Base-by-base conservation (phyloP, 1,140 invertebrate genomes). In the Littorina saxatilis region DNA sequence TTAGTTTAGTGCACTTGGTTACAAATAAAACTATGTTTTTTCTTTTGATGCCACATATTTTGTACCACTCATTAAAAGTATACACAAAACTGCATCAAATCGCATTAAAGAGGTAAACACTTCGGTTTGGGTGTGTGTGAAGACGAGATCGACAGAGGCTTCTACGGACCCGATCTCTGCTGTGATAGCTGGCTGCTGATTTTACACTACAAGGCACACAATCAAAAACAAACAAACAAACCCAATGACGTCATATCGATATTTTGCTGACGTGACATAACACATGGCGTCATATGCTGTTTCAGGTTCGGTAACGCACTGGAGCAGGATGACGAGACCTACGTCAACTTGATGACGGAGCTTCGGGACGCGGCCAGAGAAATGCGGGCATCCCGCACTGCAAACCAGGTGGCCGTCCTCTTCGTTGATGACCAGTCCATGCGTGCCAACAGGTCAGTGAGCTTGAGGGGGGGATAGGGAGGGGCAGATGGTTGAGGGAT, bases 361-460 rank as follows among this genome's bases (percentile, higher is more conserved):
- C 9, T 84, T 76, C 17, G 77, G 37, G 17, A 9, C 2, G 20
- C 27, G 5, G 80, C 72, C 1, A 32, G 9, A 3, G 37, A 17
- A 20, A 37, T 50, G 76, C 17, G 50, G 55, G 17, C 52, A 52
- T 29, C 17, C 7, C 32, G 75, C 27, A 40, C 0, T 1, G n/a
- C 66, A 13, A 79, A 79, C 23, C 83, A 84, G 61, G 79, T 85
- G 39, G 84, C 80, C 9, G 80, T 85, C 2, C 55, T 85, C 17
- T 85, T 85, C 55, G n/a, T 83, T 27, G 84, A 83, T n/a, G 76
- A 85, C 27, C 76, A 81, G 35, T 74, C 75, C 68, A 50, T 85
- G 63, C 20, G 32, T 7, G 23, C 73, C 4, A 72, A 83, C 78
- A 83, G 82, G 82, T 76, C 2, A 63, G 74, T 4, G 17, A 4